Evolutionary conservation across 2,113 vertebrate genomes (phyloP).

Genomic region (Corythaixoides concolor): DNA sequence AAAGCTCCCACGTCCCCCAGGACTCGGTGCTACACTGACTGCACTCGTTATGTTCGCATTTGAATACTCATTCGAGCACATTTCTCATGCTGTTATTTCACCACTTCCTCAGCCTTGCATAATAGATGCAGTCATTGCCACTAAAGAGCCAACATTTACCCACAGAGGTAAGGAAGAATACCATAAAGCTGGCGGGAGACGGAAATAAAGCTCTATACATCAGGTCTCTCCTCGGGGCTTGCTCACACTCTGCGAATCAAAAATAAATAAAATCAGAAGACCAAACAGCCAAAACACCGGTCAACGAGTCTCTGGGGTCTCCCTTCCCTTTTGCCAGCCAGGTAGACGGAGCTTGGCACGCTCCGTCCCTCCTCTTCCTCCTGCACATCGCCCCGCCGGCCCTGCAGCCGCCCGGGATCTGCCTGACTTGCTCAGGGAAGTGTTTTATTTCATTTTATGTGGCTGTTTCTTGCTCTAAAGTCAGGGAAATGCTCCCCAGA

Average conservation of each 20-base stretch:
- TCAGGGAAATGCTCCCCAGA: not conserved
- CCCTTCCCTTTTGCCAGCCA: not conserved
- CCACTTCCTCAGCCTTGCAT: slow-evolving; percentile 65
- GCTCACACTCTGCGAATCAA: not conserved
- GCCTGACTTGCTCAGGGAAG: rapidly evolving
- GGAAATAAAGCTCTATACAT: slow-evolving; percentile 28
- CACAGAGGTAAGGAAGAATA: slow-evolving; percentile 41
- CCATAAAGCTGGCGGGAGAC: slow-evolving; percentile 1
- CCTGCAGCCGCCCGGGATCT: not conserved
- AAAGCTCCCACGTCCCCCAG: slow-evolving; percentile 62
- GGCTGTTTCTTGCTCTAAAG: not conserved
- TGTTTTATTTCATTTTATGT: rapidly evolving
- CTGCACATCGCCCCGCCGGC: rapidly evolving
- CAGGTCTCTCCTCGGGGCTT: not conserved
- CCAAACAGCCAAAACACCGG: not conserved
- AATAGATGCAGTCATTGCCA: slow-evolving; percentile 62
- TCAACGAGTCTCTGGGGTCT: not conserved
- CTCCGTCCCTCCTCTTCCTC: not conserved
- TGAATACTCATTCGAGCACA: slow-evolving; percentile 70
- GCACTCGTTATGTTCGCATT: slow-evolving; percentile 67
- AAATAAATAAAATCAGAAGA: not conserved
- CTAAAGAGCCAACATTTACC: slow-evolving; percentile 60
- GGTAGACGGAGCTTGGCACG: rapidly evolving
- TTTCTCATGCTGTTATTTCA: slow-evolving; percentile 65
- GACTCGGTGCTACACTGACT: slow-evolving; percentile 61